phyloP scores from a whole-genome alignment of 2,888 invertebrate genomes.

The Odontocolon sp. region DNA sequence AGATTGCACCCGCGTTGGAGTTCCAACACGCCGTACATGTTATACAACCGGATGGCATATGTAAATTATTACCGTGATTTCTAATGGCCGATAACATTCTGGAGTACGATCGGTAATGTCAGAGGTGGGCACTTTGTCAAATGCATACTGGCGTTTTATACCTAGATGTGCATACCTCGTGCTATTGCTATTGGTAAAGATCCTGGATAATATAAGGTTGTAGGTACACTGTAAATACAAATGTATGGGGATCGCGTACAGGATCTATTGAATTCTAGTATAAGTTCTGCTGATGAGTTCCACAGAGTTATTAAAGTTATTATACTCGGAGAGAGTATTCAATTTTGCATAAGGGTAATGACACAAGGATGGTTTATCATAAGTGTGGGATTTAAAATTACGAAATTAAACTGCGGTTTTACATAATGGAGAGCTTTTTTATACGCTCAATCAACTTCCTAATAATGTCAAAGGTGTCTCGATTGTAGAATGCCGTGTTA shows the following conservation, averaged over 20 bases:
- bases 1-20: constrained; percentile 40
- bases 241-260: background rate
- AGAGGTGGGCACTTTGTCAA: constrained; percentile 58
- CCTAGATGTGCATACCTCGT: background rate
- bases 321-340: too few relatives aligned
- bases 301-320: constrained; percentile 32
- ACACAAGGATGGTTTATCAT: too few relatives aligned
- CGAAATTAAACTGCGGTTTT: too few relatives aligned
- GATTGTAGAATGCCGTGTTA: too few relatives aligned
- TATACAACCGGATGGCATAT: constrained; percentile 52
- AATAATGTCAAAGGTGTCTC: too few relatives aligned
- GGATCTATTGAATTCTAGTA: background rate
- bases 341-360: too few relatives aligned
- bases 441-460: too few relatives aligned
- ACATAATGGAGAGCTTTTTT: too few relatives aligned
- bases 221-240: too few relatives aligned
- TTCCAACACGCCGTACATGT: constrained; percentile 6
- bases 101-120: constrained; percentile 55
- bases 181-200: constrained; percentile 20
- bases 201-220: too few relatives aligned
- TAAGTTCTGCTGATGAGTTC: constrained; percentile 29
- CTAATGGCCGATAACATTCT: constrained; percentile 54
- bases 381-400: too few relatives aligned
- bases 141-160: constrained; percentile 29
- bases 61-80: constrained; percentile 57